phyloP scores from a whole-genome alignment of 2,888 invertebrate genomes.

The Villa cingulata region DNA sequence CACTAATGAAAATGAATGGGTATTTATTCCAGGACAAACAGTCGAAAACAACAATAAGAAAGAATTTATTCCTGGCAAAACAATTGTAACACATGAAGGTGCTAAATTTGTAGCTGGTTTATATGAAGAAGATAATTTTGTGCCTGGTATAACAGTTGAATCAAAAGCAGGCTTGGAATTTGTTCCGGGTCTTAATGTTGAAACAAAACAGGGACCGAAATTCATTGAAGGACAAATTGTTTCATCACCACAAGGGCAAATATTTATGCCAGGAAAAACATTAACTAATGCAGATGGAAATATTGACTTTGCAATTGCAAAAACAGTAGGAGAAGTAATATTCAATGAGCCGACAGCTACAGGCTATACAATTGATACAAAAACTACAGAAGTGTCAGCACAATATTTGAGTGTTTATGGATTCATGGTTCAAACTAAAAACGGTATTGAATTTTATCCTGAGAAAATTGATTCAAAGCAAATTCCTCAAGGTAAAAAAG shows the following conservation, averaged over 20 bases:
- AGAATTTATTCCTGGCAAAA: conserved; percentile 49
- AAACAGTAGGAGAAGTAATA: conserved; percentile 6
- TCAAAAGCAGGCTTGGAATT: conserved; percentile 38
- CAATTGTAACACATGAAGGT: conserved; percentile 47
- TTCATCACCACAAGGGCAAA: conserved; percentile 48
- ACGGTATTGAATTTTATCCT: conserved; percentile 53
- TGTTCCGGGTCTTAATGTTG: conserved; percentile 55
- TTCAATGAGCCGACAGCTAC: conserved; percentile 42
- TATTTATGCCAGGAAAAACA: conserved; percentile 49
- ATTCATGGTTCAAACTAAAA: conserved; percentile 50
- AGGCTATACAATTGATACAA: conserved; percentile 46
- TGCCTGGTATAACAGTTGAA: conserved; percentile 55
- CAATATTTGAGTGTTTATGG: conserved; percentile 46
- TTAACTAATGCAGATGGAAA: conserved; percentile 39
- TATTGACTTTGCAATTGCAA: conserved; percentile 35
- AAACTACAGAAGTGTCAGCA: conserved; percentile 40
- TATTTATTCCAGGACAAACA: conserved; percentile 52
- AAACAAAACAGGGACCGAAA: conserved; percentile 56
- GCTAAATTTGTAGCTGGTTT: conserved; percentile 53
- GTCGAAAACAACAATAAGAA: conserved; percentile 39
- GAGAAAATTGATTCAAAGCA: conserved; percentile 29
- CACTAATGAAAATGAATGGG: conserved; percentile 39
- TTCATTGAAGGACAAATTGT: conserved; percentile 69
- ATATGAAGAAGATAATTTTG: conserved; percentile 40
- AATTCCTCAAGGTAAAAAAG: conserved; percentile 44